phyloP scores from a whole-genome alignment of 92 coral and sea anemone species.

The Phenganax subtilis region DNA sequence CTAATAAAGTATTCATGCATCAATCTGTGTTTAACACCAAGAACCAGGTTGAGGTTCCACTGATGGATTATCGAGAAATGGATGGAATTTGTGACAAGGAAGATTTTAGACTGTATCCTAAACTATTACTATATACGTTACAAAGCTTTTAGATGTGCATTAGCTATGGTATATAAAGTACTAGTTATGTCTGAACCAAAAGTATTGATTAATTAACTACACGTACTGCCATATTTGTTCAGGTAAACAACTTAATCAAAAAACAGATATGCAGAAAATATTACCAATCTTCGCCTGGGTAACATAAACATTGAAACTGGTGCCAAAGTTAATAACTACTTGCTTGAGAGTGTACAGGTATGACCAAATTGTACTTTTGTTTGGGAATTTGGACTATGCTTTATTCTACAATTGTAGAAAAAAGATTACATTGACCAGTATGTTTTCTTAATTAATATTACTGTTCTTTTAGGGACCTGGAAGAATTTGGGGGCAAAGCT shows the following conservation, averaged over 20 bases:
- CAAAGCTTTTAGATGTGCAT: no score
- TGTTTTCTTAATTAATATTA: neutral
- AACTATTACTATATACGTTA: no score
- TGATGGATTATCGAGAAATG: constrained; percentile 25
- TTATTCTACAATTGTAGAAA: neutral
- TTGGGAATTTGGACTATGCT: no score
- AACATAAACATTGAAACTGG: constrained; percentile 39
- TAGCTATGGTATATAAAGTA: neutral
- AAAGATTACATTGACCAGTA: neutral
- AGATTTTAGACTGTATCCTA: constrained; percentile 41
- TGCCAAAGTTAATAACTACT: constrained; percentile 38
- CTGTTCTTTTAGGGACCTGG: constrained; percentile 1
- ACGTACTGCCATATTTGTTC: neutral
- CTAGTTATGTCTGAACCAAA: neutral
- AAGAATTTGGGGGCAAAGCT: constrained; percentile 20
- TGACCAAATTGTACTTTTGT: neutral
- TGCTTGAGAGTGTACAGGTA: constrained; percentile 46
- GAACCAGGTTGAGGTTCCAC: constrained; percentile 28
- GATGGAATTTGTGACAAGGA: constrained; percentile 23
- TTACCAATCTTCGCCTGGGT: constrained; percentile 41
- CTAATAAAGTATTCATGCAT: constrained; percentile 40
- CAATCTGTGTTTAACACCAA: constrained; percentile 40
- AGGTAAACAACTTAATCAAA: constrained; percentile 7
- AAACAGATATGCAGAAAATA: constrained; percentile 30
- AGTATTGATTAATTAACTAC: constrained; percentile 5